Percentiles rank a stretch among this genome's conserved stretches.
These are phyloP conservation scores for Nymphalis urticae DNA, from an alignment of 2,888 invertebrate genomes.

Conservation along the genomic window DNA sequence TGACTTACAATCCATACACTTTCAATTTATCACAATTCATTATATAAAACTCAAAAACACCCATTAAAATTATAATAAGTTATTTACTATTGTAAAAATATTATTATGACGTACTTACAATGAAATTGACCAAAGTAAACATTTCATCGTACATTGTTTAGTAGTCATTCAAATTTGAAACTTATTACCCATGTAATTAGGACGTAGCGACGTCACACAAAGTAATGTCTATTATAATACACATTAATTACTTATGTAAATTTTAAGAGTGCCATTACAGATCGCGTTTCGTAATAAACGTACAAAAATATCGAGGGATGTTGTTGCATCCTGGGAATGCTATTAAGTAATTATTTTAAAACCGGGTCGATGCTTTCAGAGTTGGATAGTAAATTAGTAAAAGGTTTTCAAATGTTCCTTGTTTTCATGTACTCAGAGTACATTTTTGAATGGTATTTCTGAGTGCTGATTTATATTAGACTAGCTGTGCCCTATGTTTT, in stretches of 20 bases:
- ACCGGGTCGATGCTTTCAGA: neutral
- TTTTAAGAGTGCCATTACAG: constrained; percentile 11
- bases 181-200: constrained; percentile 12
- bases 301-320: neutral
- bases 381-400: neutral
- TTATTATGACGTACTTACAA: neutral
- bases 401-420: neutral
- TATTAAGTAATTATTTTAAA: constrained; percentile 14
- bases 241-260: constrained; percentile 21
- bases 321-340: neutral
- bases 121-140: neutral
- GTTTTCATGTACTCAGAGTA: neutral
- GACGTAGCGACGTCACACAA: neutral
- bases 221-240: constrained; percentile 2
- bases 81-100: neutral
- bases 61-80: no score
- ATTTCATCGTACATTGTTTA: neutral
- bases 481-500: no score
- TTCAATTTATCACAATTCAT: no score
- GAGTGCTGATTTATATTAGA: neutral
- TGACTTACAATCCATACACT: no score
- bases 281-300: constrained; percentile 5
- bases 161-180: constrained; percentile 11
- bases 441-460: neutral
- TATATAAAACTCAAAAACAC: no score